phyloP scores from a whole-genome alignment of 2,113 vertebrate species.

The Alligator sinensis region DNA sequence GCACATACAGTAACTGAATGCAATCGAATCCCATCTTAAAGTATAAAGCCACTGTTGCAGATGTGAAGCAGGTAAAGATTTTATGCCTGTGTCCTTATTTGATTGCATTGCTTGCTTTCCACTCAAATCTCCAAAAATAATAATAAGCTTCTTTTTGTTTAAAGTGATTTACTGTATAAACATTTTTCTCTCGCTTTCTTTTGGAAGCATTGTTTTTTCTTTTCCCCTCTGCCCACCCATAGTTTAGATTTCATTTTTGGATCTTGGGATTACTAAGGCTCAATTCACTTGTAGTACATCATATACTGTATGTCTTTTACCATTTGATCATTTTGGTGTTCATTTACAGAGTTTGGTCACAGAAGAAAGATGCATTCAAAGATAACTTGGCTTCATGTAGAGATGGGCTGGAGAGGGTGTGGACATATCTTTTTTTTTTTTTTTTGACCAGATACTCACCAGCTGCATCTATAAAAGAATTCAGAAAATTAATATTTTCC shows the following conservation, averaged over 20 bases:
- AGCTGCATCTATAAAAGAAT: too few species aligned
- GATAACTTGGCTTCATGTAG: not conserved
- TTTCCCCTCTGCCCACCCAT: not conserved
- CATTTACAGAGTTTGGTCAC: not conserved
- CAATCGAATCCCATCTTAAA: slow-evolving; percentile 22
- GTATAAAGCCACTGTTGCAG: not conserved
- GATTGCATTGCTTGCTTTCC: not conserved
- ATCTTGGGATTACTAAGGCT: not conserved
- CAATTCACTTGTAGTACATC: not conserved
- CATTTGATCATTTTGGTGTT: not conserved
- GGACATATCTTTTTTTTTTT: not conserved
- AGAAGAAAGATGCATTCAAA: not conserved
- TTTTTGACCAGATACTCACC: not conserved
- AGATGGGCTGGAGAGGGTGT: not conserved
- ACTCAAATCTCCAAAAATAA: not conserved
- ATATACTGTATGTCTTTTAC: not conserved
- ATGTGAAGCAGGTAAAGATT: not conserved
- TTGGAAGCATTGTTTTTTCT: slow-evolving; percentile 2
- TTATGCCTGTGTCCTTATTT: not conserved
- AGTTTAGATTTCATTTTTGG: slow-evolving; percentile 2
- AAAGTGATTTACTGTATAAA: slow-evolving; percentile 49
- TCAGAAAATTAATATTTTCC: not conserved
- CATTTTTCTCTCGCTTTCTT: slow-evolving; percentile 6
- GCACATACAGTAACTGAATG: not conserved
- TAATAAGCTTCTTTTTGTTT: slow-evolving; percentile 1